Percentiles rank a stretch among this genome's conserved stretches.
Evolutionary conservation across 2,113 vertebrate genomes (phyloP).

Genomic region (Pseudopodoces humilis): DNA sequence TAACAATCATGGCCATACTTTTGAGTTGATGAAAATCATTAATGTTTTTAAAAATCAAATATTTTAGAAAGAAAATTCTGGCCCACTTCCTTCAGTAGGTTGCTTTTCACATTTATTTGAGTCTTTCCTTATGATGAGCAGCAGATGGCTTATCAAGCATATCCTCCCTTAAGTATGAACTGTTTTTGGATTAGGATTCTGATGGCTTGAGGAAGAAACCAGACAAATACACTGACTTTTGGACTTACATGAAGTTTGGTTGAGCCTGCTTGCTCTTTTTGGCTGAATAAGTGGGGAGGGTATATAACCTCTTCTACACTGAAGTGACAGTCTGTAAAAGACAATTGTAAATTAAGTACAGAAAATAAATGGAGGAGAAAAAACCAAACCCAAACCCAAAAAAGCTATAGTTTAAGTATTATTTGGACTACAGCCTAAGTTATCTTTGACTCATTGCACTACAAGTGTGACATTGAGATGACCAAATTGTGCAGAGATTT

Average conservation of each 20-base stretch:
- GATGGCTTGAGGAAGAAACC: not conserved
- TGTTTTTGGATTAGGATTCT: not conserved
- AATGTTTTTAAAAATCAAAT: not conserved
- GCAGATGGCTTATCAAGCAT: not conserved
- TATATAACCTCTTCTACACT: accelerated
- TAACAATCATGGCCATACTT: not conserved
- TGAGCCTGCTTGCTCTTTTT: not conserved
- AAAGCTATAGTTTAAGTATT: not conserved
- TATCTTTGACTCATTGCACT: not conserved
- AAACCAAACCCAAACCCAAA: not conserved
- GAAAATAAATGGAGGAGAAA: not conserved
- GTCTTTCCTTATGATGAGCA: not conserved
- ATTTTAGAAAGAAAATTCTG: not conserved
- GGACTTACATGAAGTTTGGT: not conserved
- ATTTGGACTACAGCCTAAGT: not conserved
- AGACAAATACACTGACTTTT: not conserved
- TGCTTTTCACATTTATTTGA: not conserved
- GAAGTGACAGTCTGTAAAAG: not conserved
- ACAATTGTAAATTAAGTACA: not conserved
- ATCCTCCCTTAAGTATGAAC: not conserved
- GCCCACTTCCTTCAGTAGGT: not conserved
- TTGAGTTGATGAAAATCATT: not conserved
- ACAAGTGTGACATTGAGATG: not conserved
- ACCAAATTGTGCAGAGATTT: not conserved
- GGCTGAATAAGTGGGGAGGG: not conserved